Percentiles rank a stretch among this genome's conserved stretches.
phyloP scores from a whole-genome alignment of 1,140 invertebrate species.

The Gonatopus flavifemur region DNA sequence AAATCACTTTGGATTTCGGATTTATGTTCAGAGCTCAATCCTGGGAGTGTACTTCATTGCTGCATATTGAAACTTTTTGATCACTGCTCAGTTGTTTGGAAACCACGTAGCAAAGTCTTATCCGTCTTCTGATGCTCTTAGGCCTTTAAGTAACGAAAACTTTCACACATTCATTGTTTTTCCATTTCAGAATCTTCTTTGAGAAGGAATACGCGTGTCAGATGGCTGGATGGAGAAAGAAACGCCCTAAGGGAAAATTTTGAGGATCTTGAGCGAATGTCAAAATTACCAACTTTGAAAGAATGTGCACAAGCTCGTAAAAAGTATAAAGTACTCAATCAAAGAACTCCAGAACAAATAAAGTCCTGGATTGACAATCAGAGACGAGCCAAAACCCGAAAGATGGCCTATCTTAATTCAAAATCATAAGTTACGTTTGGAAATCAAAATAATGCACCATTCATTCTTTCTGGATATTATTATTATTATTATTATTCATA shows the following conservation, averaged over 20 bases:
- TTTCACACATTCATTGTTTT: background rate
- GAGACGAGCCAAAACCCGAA: background rate
- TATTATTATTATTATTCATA: no score
- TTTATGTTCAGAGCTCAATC: no score
- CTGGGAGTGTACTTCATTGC: background rate
- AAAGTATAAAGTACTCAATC: background rate
- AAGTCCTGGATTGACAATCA: conserved; percentile 5
- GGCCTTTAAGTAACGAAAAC: background rate
- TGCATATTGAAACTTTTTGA: no score
- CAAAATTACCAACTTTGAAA: background rate
- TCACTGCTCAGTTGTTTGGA: no score
- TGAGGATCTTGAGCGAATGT: background rate
- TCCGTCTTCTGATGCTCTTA: no score
- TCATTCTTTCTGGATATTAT: no score
- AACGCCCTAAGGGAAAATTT: background rate
- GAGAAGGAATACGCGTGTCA: background rate
- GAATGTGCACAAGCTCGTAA: conserved; percentile 1
- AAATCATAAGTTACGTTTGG: no score
- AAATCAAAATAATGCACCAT: no score
- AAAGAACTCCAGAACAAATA: background rate
- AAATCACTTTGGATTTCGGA: background rate
- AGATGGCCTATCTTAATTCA: background rate
- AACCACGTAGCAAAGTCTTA: no score
- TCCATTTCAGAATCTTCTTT: background rate
- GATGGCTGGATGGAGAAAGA: background rate